Base-by-base conservation (phyloP, 2,888 invertebrate species). In the Acanthosepion pharaonis region DNA sequence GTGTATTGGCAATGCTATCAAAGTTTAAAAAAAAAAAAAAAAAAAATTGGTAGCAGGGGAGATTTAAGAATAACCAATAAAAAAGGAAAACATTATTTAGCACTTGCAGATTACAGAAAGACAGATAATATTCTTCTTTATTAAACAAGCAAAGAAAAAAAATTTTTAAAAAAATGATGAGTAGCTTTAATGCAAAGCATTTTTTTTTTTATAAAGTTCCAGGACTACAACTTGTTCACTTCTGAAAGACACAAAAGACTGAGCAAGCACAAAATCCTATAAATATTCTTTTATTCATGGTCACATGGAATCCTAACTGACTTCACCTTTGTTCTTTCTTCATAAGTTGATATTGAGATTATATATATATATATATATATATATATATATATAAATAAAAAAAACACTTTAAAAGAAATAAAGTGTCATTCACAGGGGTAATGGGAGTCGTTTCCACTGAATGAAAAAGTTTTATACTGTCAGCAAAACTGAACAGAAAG, bases 121-220 rank as follows among this genome's bases (percentile, higher is more conserved):
- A n/a, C 18, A 78, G 3, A n/a, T n/a, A 78, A n/a, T 33, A 33
- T 78, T 78, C 11, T 78, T 78, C 78, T 78, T 78, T 78, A 78
- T 78, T 78, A 78, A 78, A 78, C 78, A 78, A 78, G 78, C 78
- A 78, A n/a, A 78, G n/a, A n/a, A n/a, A 78, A 78, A 78, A 78
- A 78, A 78, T 23, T 5, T 18, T 3, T 20, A 23, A 59, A 59
- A 59, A 23, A 59, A 23, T 59, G 55, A 59, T 59, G 55, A 59
- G 23, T 78, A 78, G 78, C n/a, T n/a, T 78, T n/a, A 78, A 78
- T n/a, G 78, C 78, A 64, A 64, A 64, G 23, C 64, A 78, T n/a
- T 78, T 78, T 59, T 78, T n/a, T 78, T 33, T 33, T 33, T 33
- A 1, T 33, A 33, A 33, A 78, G n/a, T n/a, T 78, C 78, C 78